Base-by-base conservation (phyloP, 2,888 invertebrate genomes). In the Philereme vetulata region DNA sequence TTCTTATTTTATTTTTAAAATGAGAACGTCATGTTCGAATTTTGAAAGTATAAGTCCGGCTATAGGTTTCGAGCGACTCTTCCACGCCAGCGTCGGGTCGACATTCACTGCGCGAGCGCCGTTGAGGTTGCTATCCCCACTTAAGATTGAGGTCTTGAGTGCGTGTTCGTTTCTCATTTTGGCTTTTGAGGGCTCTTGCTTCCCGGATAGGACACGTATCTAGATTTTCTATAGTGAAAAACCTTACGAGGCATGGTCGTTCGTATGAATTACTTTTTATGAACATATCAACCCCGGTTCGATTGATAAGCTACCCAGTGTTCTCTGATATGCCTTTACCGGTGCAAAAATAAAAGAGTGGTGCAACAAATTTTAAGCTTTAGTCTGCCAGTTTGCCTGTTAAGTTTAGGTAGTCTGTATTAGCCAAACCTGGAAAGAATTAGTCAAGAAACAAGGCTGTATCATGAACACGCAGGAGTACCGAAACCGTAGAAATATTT, bases 151-250 rank as follows among this genome's bases (percentile, higher is more conserved):
- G 68, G 68, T 68, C 66, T 67, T 42, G 45, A 59, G 51, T 59
- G 55, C 53, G 57, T 58, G 62, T 62, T 64, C 56, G 52, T 59
- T 61, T 65, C 68, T 68, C 55, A 65, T 66, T 68, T 68, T 66
- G 68, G 68, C 40, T 68, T 66, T 65, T 55, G 68, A 66, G 66
- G 68, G 62, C 68, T 65, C 57, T 55, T 9, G 62, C 68, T 65
- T 68, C 66, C 68, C 65, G 66, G 63, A 64, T 66, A 48, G 58
- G 59, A 62, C 51, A 57, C 50, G 57, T 47, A 21, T 21, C 21
- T 21, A 36, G 51, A 49, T 62, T 62, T 62, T 58, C 57, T 58
- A 57, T 58, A 47, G 38, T 51, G 51, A 58, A 42, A 56, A 51
- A 33, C 21, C 6, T 38, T 7, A 6, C 2, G 4, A 32, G 49